Percentiles rank a stretch among this genome's conserved stretches.
These are phyloP conservation scores for Pterophyllum scalare DNA, from an alignment of 2,113 vertebrate genomes.

Conservation along the genomic window DNA sequence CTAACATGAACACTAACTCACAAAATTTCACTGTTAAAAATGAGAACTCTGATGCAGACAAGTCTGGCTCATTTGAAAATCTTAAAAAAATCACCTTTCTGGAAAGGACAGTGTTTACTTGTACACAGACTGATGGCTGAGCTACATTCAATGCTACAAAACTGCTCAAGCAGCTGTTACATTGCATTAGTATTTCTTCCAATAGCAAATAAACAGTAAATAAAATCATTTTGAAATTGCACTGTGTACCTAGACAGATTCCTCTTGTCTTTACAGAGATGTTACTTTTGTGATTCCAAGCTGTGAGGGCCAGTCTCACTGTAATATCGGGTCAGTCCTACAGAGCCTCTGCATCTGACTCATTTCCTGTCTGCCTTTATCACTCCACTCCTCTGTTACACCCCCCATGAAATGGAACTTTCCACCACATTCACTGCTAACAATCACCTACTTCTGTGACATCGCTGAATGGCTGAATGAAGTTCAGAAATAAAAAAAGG, in stretches of 20 bases:
- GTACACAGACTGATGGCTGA: neutral
- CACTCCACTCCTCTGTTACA: conserved; percentile 15
- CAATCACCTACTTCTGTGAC: conserved; percentile 6
- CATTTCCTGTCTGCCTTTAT: conserved; percentile 44
- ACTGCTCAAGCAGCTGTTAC: neutral
- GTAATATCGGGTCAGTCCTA: neutral
- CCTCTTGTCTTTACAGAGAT: neutral
- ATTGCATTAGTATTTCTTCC: neutral
- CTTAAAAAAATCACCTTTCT: neutral
- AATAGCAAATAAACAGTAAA: neutral
- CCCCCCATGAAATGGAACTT: conserved; percentile 22
- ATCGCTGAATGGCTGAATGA: conserved; percentile 2
- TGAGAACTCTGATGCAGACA: neutral
- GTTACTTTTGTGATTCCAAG: neutral
- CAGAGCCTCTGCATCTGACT: conserved; percentile 34
- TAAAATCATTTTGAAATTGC: neutral
- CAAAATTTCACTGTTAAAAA: neutral
- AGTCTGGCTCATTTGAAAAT: neutral
- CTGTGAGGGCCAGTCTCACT: conserved; percentile 1
- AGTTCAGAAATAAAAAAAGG: neutral
- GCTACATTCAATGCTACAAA: neutral
- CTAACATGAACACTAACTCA: neutral
- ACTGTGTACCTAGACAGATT: neutral
- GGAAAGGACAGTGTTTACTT: neutral
- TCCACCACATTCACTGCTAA: conserved; percentile 21